phyloP scores from a whole-genome alignment of 2,888 invertebrate genomes.

The Gisinianus flammeolus region DNA sequence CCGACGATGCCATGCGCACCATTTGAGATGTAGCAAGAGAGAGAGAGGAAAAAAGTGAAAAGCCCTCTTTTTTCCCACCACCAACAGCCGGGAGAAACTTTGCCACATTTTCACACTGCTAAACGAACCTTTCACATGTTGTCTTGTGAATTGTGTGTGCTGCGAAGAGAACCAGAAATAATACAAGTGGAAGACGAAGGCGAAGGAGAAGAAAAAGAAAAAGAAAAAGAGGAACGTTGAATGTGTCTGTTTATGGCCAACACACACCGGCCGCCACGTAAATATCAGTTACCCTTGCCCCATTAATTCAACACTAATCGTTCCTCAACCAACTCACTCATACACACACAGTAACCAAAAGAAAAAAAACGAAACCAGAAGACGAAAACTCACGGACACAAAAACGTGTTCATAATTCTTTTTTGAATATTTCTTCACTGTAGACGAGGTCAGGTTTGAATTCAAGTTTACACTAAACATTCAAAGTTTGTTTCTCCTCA shows the following conservation, averaged over 20 bases:
- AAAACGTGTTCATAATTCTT: too few relatives aligned
- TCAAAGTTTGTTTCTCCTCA: too few relatives aligned
- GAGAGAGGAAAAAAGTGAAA: conserved; percentile 8
- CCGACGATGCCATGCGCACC: conserved; percentile 22
- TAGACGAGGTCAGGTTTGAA: too few relatives aligned
- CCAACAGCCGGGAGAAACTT: conserved; percentile 43
- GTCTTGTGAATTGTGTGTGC: not conserved
- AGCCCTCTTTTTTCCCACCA: not conserved
- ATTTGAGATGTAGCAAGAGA: not conserved
- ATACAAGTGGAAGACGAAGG: too few relatives aligned
- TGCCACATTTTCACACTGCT: conserved; percentile 45
- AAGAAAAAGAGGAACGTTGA: conserved; percentile 47
- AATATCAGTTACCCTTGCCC: conserved; percentile 44
- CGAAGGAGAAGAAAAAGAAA: not conserved
- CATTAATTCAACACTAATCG: conserved; percentile 31
- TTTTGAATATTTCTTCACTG: too few relatives aligned
- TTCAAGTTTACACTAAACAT: too few relatives aligned
- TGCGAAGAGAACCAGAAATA: not conserved
- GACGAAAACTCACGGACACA: not conserved
- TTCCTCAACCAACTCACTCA: not conserved
- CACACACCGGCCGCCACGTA: conserved; percentile 39
- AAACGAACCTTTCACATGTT: conserved; percentile 27
- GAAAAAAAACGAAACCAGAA: not conserved
- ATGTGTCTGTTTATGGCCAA: conserved; percentile 41
- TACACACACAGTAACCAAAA: too few relatives aligned